Evolutionary conservation across 64 coral and sea anemone genomes (phyloP), one percentile per base, ranked within the genome.

Genomic region (Trachythela sp.): DNA sequence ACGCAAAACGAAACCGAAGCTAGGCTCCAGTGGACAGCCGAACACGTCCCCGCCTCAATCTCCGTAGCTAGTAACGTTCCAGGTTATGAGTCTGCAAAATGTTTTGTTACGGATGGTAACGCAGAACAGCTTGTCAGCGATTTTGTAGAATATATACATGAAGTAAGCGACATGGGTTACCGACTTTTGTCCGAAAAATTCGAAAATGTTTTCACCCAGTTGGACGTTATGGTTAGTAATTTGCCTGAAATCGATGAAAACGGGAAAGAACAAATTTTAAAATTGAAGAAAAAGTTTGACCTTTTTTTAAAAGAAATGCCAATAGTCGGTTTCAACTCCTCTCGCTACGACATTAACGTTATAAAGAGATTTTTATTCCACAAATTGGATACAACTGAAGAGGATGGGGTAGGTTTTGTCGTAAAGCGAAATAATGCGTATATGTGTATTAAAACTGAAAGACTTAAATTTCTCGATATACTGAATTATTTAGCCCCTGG

Each of bases 221-320:
- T 70, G 30, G 64, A 70, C 64, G 30, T 32, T 26, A n/a, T 9
- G 24, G 24, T 70, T 70, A 70, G 8, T 6, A 70, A 70, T 70
- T 70, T 70, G 64, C 24, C 64, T 5, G 64, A 70, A 70, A 70
- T 6, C 24, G 64, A 70, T 70, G 64, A 70, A 70, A 70, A 70
- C 4, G 64, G 64, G 20, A 70, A 70, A 70, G 5, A 32, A 32
- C 64, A 70, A 70, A 26, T 70, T 8, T 22, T 70, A 8, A 5
- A 26, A 26, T 32, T 70, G 8, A 70, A n/a, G 24, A 70, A 70
- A 70, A 70, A 70, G n/a, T n/a, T n/a, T n/a, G n/a, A n/a, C n/a
- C n/a, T n/a, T n/a, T n/a, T n/a, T n/a, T n/a, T n/a, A n/a, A 70
- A 70, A 70, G 64, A 70, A 70, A 26, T 70, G 30, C 64, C 64